phyloP scores from a whole-genome alignment of 2,888 invertebrate genomes.

The Volucella inflata region DNA sequence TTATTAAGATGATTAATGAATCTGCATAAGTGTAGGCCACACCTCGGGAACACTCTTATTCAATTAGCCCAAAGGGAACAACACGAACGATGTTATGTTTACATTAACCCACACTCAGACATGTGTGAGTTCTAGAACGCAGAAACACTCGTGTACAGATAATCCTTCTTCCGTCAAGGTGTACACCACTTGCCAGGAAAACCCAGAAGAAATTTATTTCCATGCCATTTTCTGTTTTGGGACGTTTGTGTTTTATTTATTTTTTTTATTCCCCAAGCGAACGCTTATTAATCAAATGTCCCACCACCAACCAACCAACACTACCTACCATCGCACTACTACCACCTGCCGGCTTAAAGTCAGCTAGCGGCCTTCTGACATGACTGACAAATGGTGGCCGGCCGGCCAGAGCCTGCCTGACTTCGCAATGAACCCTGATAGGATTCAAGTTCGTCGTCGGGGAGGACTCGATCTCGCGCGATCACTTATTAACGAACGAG shows the following conservation, averaged over 20 bases:
- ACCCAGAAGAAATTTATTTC: slow-evolving; percentile 68
- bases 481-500: slow-evolving; percentile 63
- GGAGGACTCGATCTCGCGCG: slow-evolving; percentile 53
- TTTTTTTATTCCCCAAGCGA: slow-evolving; percentile 27
- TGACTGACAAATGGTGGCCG: slow-evolving; percentile 69
- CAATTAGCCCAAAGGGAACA: slow-evolving; percentile 71
- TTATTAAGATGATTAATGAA: slow-evolving; percentile 73
- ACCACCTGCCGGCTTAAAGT: slow-evolving; percentile 74
- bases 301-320: slow-evolving; percentile 63
- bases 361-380: slow-evolving; percentile 69
- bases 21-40: slow-evolving; percentile 68
- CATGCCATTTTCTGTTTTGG: slow-evolving; percentile 70
- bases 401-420: slow-evolving; percentile 41
- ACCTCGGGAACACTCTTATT: slow-evolving; percentile 72
- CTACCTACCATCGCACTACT: slow-evolving; percentile 51
- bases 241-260: slow-evolving; percentile 25
- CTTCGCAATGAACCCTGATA: slow-evolving; percentile 46
- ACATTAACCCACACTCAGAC: slow-evolving; percentile 39
- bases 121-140: slow-evolving; percentile 27
- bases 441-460: slow-evolving; percentile 36
- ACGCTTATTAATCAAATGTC: slow-evolving; percentile 75
- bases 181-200: slow-evolving; percentile 57
- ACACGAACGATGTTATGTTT: slow-evolving; percentile 61
- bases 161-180: slow-evolving; percentile 60
- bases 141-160: slow-evolving; percentile 19